Evolutionary conservation across 2,888 invertebrate genomes (phyloP), one percentile per base, ranked within the genome.

Genomic region (Dasysyrphus tricinctus): DNA sequence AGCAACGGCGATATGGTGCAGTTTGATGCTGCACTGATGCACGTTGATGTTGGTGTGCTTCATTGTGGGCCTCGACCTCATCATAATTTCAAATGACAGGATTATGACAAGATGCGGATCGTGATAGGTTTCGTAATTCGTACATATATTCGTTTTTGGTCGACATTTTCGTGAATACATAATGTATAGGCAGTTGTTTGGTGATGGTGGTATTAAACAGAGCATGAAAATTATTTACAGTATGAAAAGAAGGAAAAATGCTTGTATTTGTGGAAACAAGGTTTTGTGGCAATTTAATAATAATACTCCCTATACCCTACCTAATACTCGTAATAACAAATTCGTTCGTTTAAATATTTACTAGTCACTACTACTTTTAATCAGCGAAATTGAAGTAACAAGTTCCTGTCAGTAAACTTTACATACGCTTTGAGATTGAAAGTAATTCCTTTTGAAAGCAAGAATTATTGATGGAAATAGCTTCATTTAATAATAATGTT

Each of bases 71-170:
- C 87, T 80, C 82, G 79, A 84, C 87, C 82, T 82, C 87, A 80
- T 84, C 87, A 83, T 80, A 80, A 83, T 83, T 87, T 80, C 84
- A 75, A 61, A 88, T 91, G 90, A 90, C 91, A 90, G 90, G 89
- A 91, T 91, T 91, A 91, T 91, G 90, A 91, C 91, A 91, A 88
- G 89, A 80, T 83, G 87, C 83, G 72, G 80, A 87, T 80, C 82
- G 79, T 82, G 82, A 87, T 75, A 73, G 61, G 72, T 80, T 81
- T 19, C 12, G 44, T 59, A 69, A 56, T 76, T 72, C 47, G 42
- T 51, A 42, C 19, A 56, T 39, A 42, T 32, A 56, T 39, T 65
- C 65, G 16, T 67, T 57, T 65, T 81, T 1, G 19, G n/a, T 51
- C 57, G 74, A 59, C 65, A 67, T 42, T 65, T 44, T 65, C 12